phyloP scores from a whole-genome alignment of 2,113 vertebrate species.

The Antechinus flavipes region DNA sequence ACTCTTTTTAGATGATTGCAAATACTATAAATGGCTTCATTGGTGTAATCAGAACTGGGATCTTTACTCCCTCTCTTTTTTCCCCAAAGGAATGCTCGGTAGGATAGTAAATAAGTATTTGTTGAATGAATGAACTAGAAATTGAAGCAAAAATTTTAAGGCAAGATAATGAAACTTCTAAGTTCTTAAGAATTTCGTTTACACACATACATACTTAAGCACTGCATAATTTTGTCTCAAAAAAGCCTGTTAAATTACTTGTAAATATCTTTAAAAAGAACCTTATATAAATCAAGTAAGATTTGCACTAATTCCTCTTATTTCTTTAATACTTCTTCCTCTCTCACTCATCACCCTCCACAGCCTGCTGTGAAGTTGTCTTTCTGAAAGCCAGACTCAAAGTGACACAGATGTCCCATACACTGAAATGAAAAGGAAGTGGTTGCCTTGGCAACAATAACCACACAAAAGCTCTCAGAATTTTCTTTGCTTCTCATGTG shows the following conservation, averaged over 20 bases:
- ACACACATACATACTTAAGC: background rate
- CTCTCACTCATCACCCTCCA: slow-evolving; percentile 44
- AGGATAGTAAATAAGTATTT: background rate
- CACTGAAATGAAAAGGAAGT: slow-evolving; percentile 76
- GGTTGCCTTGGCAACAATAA: slow-evolving; percentile 84
- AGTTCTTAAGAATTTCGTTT: background rate
- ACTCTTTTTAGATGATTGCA: background rate
- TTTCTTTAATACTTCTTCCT: slow-evolving; percentile 62
- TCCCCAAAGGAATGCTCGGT: background rate
- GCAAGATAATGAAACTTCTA: background rate
- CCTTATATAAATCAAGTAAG: slow-evolving; percentile 39
- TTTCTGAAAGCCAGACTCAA: slow-evolving; percentile 68
- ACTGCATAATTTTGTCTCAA: background rate
- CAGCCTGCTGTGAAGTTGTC: slow-evolving; percentile 63
- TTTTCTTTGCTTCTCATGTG: slow-evolving; percentile 74
- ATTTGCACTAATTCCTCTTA: slow-evolving; percentile 48
- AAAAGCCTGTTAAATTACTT: slow-evolving; percentile 5
- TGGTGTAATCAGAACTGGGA: background rate
- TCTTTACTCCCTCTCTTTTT: background rate
- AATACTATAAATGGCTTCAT: background rate
- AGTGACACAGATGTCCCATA: slow-evolving; percentile 78
- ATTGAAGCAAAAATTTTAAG: background rate
- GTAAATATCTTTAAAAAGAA: slow-evolving; percentile 41
- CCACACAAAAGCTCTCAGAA: slow-evolving; percentile 77
- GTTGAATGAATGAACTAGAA: background rate